Percentiles rank a stretch among this genome's conserved stretches.
These are phyloP conservation scores for Hirundichthys speculiger DNA, from an alignment of 2,113 vertebrate genomes.

Conservation along the genomic window DNA sequence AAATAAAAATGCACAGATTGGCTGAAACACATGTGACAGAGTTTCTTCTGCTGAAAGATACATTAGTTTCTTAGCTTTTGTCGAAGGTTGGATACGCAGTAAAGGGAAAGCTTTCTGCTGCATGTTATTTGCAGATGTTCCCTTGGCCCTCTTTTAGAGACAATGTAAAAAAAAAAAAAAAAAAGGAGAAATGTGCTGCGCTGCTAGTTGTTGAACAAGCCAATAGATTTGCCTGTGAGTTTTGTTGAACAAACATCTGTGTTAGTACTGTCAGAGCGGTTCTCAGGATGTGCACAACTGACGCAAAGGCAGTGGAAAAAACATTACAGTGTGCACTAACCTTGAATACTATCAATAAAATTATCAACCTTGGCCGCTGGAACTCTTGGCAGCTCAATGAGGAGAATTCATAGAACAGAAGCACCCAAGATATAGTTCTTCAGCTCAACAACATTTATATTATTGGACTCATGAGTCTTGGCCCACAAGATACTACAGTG, in stretches of 20 bases:
- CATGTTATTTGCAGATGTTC: slow-evolving; percentile 17
- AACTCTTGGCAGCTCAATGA: too few relatives aligned
- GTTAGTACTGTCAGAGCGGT: slow-evolving; percentile 14
- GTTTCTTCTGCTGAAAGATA: slow-evolving; percentile 16
- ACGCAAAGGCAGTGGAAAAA: slow-evolving; percentile 15
- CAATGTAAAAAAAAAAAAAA: slow-evolving; percentile 43
- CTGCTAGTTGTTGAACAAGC: slow-evolving; percentile 47
- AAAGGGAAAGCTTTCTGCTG: slow-evolving; percentile 16
- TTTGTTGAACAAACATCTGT: slow-evolving; percentile 30
- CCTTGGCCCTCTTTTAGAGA: slow-evolving; percentile 14
- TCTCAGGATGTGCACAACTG: slow-evolving; percentile 5
- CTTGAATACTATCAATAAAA: too few relatives aligned
- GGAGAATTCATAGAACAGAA: too few relatives aligned
- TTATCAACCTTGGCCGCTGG: too few relatives aligned
- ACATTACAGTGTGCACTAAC: slow-evolving; percentile 6
- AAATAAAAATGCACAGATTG: not conserved
- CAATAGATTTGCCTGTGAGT: slow-evolving; percentile 47
- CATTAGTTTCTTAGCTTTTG: slow-evolving; percentile 19
- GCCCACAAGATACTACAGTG: too few relatives aligned
- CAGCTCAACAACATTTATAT: too few relatives aligned
- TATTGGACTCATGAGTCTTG: too few relatives aligned
- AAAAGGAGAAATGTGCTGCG: slow-evolving; percentile 52
- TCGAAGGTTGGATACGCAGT: slow-evolving; percentile 21
- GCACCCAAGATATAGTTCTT: too few relatives aligned
- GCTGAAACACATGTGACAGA: not conserved